These are phyloP conservation scores for Caradrina clavipalpis DNA, from an alignment of 2,888 invertebrate species.

Conservation along the genomic window DNA sequence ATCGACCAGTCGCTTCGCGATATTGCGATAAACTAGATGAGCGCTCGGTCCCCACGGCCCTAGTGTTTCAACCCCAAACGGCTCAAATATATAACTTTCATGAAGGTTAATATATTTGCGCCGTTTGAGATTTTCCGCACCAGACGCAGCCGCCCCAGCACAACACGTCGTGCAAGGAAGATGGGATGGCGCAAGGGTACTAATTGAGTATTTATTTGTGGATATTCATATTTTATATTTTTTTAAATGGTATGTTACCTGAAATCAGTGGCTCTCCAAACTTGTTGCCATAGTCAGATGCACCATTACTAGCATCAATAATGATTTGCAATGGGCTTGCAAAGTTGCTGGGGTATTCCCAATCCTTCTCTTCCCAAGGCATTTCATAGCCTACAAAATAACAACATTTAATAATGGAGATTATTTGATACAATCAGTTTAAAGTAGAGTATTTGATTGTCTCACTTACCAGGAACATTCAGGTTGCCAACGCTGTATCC, in stretches of 20 bases:
- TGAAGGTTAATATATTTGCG: too few relatives aligned
- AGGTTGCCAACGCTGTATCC: constrained; percentile 99
- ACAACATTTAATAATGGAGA: constrained; percentile 1
- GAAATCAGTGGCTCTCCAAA: constrained; percentile 98
- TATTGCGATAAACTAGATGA: too few relatives aligned
- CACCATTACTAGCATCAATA: constrained; percentile 99
- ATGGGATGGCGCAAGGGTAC: too few relatives aligned
- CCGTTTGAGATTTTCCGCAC: too few relatives aligned
- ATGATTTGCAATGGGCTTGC: constrained; percentile 97
- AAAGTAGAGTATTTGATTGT: not conserved
- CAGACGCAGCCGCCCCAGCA: too few relatives aligned
- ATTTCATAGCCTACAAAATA: constrained; percentile 93
- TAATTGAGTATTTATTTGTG: too few relatives aligned
- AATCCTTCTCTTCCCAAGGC: constrained; percentile 95
- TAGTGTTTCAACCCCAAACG: too few relatives aligned
- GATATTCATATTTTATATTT: not conserved
- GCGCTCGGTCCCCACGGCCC: too few relatives aligned
- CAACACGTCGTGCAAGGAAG: too few relatives aligned
- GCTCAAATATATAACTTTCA: too few relatives aligned
- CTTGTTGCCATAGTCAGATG: constrained; percentile 99
- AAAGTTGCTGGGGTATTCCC: constrained; percentile 96
- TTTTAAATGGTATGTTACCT: constrained; percentile 71
- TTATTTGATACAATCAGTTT: not conserved
- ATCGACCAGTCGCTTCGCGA: too few relatives aligned
- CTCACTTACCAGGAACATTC: constrained; percentile 94